Conservation (phyloP, 2,888 invertebrate genomes). For the Aethes cnicana region DNA sequence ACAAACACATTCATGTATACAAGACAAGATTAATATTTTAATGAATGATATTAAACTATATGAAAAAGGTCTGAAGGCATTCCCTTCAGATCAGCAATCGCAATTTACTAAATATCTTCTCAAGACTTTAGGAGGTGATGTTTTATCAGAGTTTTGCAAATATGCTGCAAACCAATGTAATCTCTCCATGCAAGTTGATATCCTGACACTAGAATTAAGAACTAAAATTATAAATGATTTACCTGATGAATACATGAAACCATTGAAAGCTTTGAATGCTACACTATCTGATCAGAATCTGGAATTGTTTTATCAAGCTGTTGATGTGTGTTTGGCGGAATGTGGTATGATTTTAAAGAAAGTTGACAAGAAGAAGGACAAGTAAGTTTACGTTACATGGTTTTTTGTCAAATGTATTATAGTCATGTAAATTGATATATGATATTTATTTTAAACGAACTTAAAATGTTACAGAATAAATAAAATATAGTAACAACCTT, state of each 20-base stretch:
- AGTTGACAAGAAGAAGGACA: slow-evolving; percentile 94
- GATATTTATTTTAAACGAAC: no score
- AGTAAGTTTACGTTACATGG: no score
- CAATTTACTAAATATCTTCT: slow-evolving; percentile 91
- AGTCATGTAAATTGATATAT: no score
- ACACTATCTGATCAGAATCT: slow-evolving; percentile 86
- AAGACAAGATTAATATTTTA: slow-evolving; percentile 91
- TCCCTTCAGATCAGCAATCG: slow-evolving; percentile 84
- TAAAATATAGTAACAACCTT: no score
- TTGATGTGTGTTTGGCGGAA: slow-evolving; percentile 86
- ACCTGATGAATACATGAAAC: slow-evolving; percentile 85
- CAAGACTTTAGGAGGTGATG: slow-evolving; percentile 91
- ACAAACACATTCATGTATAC: slow-evolving; percentile 90
- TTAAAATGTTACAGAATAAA: no score
- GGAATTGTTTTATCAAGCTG: slow-evolving; percentile 90
- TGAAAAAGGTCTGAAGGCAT: slow-evolving; percentile 88
- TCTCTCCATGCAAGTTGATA: slow-evolving; percentile 83
- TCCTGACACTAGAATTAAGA: slow-evolving; percentile 84
- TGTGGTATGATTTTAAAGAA: slow-evolving; percentile 93
- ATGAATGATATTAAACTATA: slow-evolving; percentile 89
- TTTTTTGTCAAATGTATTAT: no score
- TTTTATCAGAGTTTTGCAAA: slow-evolving; percentile 89
- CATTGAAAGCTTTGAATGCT: slow-evolving; percentile 86
- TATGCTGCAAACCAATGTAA: slow-evolving; percentile 90
- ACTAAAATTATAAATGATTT: slow-evolving; percentile 87